These are phyloP conservation scores for Apis cerana DNA, from an alignment of 1,140 invertebrate species.

Conservation along the genomic window DNA sequence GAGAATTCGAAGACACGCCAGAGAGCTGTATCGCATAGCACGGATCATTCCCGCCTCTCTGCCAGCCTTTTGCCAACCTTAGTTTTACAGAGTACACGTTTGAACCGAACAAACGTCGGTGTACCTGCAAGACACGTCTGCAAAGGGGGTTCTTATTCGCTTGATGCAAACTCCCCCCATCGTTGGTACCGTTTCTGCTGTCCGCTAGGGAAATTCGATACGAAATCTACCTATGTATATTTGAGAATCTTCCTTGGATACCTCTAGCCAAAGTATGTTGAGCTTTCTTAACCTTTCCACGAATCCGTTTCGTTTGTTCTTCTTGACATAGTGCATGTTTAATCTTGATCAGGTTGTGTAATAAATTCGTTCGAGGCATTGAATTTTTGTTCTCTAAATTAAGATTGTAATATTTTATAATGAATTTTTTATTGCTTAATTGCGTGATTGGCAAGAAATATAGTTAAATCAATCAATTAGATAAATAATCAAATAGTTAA, in stretches of 20 bases:
- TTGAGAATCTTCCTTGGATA: slow-evolving; percentile 62
- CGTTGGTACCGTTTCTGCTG: slow-evolving; percentile 62
- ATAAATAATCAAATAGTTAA: too few relatives aligned
- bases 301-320: neutral
- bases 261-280: slow-evolving; percentile 30
- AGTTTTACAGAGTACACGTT: slow-evolving; percentile 43
- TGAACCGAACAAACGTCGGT: slow-evolving; percentile 53
- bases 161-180: slow-evolving; percentile 59
- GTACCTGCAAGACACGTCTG: slow-evolving; percentile 52
- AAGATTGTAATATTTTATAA: too few relatives aligned
- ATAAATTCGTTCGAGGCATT: too few relatives aligned
- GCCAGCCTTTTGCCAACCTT: slow-evolving; percentile 44
- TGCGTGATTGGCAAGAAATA: too few relatives aligned
- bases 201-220: slow-evolving; percentile 77
- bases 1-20: slow-evolving; percentile 50
- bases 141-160: slow-evolving; percentile 66
- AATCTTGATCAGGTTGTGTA: too few relatives aligned
- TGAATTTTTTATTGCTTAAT: too few relatives aligned
- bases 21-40: slow-evolving; percentile 55
- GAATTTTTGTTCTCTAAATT: too few relatives aligned
- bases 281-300: slow-evolving; percentile 50
- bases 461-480: too few relatives aligned
- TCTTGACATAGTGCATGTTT: neutral
- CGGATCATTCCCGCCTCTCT: slow-evolving; percentile 18
- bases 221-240: slow-evolving; percentile 75